phyloP scores from a whole-genome alignment of 2,797 vertebrate species.

The Chanos chanos region DNA sequence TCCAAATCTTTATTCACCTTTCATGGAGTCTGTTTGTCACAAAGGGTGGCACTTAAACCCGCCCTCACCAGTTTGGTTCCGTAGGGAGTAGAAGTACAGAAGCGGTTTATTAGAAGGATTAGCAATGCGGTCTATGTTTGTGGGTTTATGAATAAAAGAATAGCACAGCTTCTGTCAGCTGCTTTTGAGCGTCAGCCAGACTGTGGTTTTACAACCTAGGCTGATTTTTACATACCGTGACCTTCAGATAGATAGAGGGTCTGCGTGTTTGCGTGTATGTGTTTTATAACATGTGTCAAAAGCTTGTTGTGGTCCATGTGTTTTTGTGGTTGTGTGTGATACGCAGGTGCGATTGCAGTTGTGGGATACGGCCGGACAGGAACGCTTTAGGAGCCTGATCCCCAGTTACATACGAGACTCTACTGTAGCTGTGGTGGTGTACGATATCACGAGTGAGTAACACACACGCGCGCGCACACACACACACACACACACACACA shows the following conservation, averaged over 20 bases:
- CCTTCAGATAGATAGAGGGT: constrained; percentile 27
- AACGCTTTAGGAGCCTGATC: constrained; percentile 88
- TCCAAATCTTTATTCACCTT: no score
- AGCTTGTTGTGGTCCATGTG: not conserved
- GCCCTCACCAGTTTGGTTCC: not conserved
- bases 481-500: no score
- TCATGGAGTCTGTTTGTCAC: no score
- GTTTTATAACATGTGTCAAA: no score
- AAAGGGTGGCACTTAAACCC: no score
- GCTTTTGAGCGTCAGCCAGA: constrained; percentile 29
- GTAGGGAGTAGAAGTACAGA: no score
- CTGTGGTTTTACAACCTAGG: constrained; percentile 27
- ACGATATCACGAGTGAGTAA: constrained; percentile 88
- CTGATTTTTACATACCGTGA: constrained; percentile 15
- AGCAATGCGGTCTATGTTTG: no score
- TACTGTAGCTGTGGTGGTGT: constrained; percentile 90
- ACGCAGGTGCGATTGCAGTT: constrained; percentile 87
- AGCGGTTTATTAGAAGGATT: no score
- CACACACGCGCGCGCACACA: constrained; percentile 25
- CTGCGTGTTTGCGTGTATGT: constrained; percentile 10
- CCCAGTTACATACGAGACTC: constrained; percentile 92
- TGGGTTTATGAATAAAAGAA: constrained; percentile 2
- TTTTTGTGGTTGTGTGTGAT: constrained; percentile 3
- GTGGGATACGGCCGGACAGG: constrained; percentile 90
- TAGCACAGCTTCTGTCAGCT: no score